Conservation (phyloP, 2,113 vertebrate species). For the Tragelaphus scriptus region DNA sequence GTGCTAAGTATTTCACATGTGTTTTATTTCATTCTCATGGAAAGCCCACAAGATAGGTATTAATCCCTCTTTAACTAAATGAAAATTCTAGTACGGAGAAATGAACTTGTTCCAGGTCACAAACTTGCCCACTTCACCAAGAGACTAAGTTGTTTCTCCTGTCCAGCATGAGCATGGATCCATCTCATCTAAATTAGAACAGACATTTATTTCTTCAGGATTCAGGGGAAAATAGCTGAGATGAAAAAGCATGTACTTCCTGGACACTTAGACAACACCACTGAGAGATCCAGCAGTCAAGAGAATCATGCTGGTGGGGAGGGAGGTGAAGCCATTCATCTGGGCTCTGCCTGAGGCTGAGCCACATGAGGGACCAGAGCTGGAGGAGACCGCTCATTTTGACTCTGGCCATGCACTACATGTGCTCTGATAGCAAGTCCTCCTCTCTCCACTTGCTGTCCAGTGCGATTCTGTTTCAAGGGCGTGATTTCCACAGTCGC, state of each 20-base stretch:
- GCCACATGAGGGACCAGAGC: fast-evolving
- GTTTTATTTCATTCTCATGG: background rate
- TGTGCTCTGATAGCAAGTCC: background rate
- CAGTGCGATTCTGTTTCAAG: background rate
- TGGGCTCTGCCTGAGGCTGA: background rate
- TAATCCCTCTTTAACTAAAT: background rate
- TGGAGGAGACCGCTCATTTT: background rate
- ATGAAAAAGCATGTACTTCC: background rate
- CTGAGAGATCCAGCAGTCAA: fast-evolving
- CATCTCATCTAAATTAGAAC: background rate
- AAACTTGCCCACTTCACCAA: background rate
- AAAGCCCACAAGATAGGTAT: background rate
- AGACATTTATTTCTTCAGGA: background rate
- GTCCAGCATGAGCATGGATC: background rate
- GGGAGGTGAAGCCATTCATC: fast-evolving
- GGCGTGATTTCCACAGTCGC: background rate
- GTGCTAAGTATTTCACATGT: background rate
- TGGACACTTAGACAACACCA: background rate
- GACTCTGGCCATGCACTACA: background rate
- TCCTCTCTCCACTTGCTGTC: background rate
- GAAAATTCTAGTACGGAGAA: background rate
- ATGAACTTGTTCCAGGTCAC: background rate
- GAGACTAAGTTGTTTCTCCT: background rate
- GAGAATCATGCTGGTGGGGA: background rate
- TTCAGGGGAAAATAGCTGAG: background rate